Percentiles rank a stretch among this genome's conserved stretches.
phyloP scores from a whole-genome alignment of 2,797 vertebrate genomes.

The Pelobates cultripes region DNA sequence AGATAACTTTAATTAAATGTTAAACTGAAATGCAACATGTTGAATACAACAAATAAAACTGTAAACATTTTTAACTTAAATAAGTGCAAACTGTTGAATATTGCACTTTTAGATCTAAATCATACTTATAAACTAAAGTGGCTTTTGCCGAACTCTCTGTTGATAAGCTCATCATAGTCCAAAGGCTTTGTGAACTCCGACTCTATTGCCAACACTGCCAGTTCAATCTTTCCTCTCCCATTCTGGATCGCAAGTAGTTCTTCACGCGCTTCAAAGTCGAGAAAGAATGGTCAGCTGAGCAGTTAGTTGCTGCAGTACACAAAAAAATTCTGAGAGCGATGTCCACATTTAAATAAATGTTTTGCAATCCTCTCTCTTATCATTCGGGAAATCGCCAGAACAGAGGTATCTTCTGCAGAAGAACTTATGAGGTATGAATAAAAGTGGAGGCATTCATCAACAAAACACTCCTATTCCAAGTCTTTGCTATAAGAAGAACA shows the following conservation, averaged over 20 bases:
- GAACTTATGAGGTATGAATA: neutral
- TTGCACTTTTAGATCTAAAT: neutral
- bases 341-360: neutral
- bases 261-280: neutral
- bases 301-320: neutral
- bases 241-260: neutral
- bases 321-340: neutral
- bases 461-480: neutral
- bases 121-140: neutral
- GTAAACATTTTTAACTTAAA: neutral
- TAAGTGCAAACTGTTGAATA: neutral
- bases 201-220: conserved; percentile 2
- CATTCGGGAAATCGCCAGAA: neutral
- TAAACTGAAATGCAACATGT: no score
- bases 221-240: neutral
- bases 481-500: neutral
- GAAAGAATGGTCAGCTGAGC: neutral
- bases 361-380: neutral
- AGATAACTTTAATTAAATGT: no score
- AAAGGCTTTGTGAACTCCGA: neutral
- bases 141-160: neutral
- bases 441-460: neutral
- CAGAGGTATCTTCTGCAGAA: neutral
- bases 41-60: no score
- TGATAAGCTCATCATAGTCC: neutral